Base-by-base conservation (phyloP, 1,140 invertebrate genomes). In the Gonioctena quinquepunctata region DNA sequence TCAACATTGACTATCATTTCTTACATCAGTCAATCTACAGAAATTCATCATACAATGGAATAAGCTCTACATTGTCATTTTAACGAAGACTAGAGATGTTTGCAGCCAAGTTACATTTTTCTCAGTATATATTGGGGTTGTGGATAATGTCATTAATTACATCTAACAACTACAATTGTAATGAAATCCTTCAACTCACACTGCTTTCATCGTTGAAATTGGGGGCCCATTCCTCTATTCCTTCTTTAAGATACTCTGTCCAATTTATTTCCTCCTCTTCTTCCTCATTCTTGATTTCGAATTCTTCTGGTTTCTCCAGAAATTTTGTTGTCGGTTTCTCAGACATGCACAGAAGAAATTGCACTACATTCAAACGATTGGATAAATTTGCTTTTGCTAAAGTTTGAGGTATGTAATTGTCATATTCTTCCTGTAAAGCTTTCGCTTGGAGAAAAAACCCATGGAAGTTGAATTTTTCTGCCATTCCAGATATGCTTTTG, bases 381-480 rank as follows among this genome's bases (percentile, higher is more conserved):
- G 66, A 61, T 4, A 65, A 28, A 33, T 77, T 70, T 27, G 73
- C 26, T 61, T 81, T 67, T 7, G 71, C 56, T 5, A 72, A 19
- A 52, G 61, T 60, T 5, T 59, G 50, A n/a, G 70, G 42, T 5
- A 81, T 68, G 59, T 77, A 81, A n/a, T 73, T 76, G 3, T 78
- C 64, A 68, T 81, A 79, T n/a, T 68, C 22, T 18, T 28, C 33
- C 23, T 69, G 64, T 21, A 83, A 69, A 11, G 78, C 72, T 25
- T 72, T 65, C 3, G 79, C 72, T 68, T 82, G 76, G 2, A 33
- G 16, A 16, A 66, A 56, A 49, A 82, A 81, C 0, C 79, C 79
- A 69, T 82, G 80, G 57, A 81, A 81, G 21, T 66, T 66, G 60
- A 77, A 80, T 59, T 81, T 81, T 22, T 79, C 76, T 26, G 71